These are phyloP conservation scores for Gallirallus australis DNA, from an alignment of 2,797 vertebrate genomes.

Conservation along the genomic window DNA sequence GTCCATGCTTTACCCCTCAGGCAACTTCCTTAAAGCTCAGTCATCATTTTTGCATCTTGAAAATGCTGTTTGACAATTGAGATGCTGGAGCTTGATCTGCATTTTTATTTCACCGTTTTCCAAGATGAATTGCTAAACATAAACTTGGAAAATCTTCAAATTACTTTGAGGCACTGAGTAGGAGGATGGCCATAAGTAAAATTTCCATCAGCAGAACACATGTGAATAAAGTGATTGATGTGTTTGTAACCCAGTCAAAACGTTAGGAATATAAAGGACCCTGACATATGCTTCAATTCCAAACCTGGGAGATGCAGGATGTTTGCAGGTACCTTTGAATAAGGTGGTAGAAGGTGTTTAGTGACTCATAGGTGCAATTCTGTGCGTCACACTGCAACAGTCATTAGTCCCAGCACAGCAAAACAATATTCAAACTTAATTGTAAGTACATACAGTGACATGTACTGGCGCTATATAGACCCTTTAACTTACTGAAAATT, in stretches of 20 bases:
- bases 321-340: not conserved
- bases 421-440: conserved; percentile 19
- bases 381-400: not conserved
- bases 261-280: not conserved
- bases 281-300: not conserved
- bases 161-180: not conserved
- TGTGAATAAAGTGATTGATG: not conserved
- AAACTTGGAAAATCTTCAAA: not conserved
- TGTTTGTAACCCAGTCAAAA: not conserved
- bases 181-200: not conserved
- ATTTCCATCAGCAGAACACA: not conserved
- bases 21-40: not conserved
- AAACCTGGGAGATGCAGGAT: not conserved
- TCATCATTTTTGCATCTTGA: not conserved
- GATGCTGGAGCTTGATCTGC: not conserved
- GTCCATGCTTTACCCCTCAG: not conserved
- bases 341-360: not conserved
- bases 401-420: conserved; percentile 14
- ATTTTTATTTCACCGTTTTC: not conserved
- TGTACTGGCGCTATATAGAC: not conserved
- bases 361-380: not conserved
- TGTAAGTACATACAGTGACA: not conserved
- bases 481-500: conserved; percentile 2
- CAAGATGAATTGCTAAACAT: not conserved
- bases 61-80: not conserved